Evolutionary conservation across 2,113 vertebrate species (phyloP), one percentile per base, ranked within the genome.

Genomic region (Corydoras maculifer): DNA sequence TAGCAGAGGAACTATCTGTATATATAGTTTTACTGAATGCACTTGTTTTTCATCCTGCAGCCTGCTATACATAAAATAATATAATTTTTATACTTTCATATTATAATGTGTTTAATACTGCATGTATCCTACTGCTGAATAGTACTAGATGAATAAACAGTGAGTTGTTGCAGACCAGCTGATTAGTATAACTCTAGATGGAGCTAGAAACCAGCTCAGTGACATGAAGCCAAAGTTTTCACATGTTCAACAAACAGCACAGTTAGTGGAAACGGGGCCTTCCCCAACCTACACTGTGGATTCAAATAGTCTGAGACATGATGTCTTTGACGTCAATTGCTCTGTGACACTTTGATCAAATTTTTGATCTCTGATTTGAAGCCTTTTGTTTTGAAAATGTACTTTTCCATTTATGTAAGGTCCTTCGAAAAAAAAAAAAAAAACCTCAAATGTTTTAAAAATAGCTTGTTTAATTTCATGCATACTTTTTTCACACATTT

Each of bases 311-410:
- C 18, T 10, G 12, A 11, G 54, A 32, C 60, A 25, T 12, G 57
- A 12, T 5, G 55, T 60, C 62, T 64, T 18, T 64, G 14, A 64
- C 61, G 25, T 9, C 7, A 43, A 43, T 43, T 2, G n/a, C n/a
- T 13, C 5, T 7, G 31, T 50, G 70, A 72, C 63, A 72, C 54
- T 71, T 71, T 71, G 69, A 71, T 43, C 35, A 43, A 43, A 43
- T 15, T 64, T 72, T 25, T 61, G 31, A 58, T 55, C 7, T 55
- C 59, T 14, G 53, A 65, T 29, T 63, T 48, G 35, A 43, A 43
- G 29, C 63, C 51, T 57, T 72, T 72, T 72, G 63, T 62, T 65
- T 58, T 65, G 70, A 65, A 72, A 65, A 65, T 64, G 62, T 64
- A 58, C 60, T 64, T 72, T 64, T 65, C 31, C 49, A 29, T 65